A percentile compares a stretch with the other conserved stretches of the same genome.
Conservation (phyloP, 64 coral and sea anemone species). For the Orbicella faveolata region DNA sequence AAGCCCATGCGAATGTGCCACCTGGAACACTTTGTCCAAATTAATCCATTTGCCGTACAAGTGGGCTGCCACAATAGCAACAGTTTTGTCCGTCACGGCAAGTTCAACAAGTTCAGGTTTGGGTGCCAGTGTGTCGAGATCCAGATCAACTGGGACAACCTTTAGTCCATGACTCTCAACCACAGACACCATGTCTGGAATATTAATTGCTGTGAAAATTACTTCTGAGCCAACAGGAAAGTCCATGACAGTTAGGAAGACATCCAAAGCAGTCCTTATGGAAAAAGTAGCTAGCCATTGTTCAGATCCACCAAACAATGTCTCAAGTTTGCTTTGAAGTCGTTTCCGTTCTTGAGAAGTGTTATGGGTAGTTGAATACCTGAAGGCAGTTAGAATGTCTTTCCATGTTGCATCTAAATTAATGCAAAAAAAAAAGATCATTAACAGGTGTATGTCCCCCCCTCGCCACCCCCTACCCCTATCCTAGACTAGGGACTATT, state of each 20-base stretch:
- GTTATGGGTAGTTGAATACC: conserved; percentile 29
- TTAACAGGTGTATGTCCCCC: too few relatives aligned
- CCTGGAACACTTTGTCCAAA: conserved; percentile 59
- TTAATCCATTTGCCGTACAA: conserved; percentile 94
- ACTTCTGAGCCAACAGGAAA: conserved; percentile 90
- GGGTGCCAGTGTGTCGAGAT: conserved; percentile 76
- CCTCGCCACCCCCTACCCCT: too few relatives aligned
- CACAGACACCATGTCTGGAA: conserved; percentile 88
- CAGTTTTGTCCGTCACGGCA: conserved; percentile 84
- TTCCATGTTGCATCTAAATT: conserved; percentile 81
- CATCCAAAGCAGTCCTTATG: conserved; percentile 82
- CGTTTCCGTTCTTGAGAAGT: conserved; percentile 40
- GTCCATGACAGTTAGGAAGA: conserved; percentile 78
- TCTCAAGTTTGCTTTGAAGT: conserved; percentile 61
- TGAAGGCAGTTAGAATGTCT: conserved; percentile 80
- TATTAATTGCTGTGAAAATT: conserved; percentile 90
- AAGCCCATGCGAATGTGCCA: conserved; percentile 60
- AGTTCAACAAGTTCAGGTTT: conserved; percentile 78
- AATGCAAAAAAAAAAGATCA: neutral
- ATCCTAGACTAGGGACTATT: neutral
- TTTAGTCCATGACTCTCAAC: conserved; percentile 75
- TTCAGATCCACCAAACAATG: conserved; percentile 75
- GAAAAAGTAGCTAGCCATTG: conserved; percentile 78
- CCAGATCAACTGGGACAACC: conserved; percentile 93
- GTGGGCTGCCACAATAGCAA: conserved; percentile 85